A percentile compares a stretch with the other conserved stretches of the same genome.
Evolutionary conservation across 2,797 vertebrate species (phyloP).

Genomic region (Phrynocephalus forsythii): DNA sequence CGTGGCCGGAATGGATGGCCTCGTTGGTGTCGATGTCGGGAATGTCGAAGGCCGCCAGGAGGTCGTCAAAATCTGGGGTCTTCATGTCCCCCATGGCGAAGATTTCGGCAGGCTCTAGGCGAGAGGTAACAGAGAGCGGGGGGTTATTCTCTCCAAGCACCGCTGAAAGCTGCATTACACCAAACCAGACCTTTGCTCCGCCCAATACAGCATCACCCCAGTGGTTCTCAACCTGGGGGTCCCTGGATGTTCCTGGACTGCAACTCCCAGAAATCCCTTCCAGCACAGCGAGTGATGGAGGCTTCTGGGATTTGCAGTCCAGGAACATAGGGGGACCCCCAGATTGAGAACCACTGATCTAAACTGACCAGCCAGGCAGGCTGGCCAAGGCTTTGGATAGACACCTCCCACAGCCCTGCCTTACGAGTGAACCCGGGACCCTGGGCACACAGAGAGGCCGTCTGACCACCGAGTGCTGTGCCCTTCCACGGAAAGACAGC

Average conservation of each 20-base stretch:
- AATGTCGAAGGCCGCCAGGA: conserved; percentile 96
- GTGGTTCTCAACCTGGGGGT: too few species aligned
- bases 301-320: too few species aligned
- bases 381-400: not conserved
- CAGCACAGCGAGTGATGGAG: too few species aligned
- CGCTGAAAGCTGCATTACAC: not conserved
- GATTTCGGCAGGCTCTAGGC: not conserved
- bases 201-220: too few species aligned
- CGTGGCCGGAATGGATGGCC: conserved; percentile 90
- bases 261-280: too few species aligned
- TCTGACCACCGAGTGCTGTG: too few species aligned
- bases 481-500: not conserved
- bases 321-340: too few species aligned
- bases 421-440: not conserved
- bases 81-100: conserved; percentile 98
- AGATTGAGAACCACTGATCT: too few species aligned
- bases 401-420: not conserved
- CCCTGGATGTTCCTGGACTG: too few species aligned
- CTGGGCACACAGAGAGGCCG: too few species aligned
- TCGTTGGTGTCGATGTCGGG: conserved; percentile 97
- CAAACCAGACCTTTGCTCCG: not conserved
- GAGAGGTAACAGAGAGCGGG: not conserved
- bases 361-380: not conserved
- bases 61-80: conserved; percentile 98
- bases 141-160: not conserved